These are phyloP conservation scores for Heliocidaris erythrogramma DNA, from an alignment of 35 echinoderm and acorn worm species.

Conservation along the genomic window DNA sequence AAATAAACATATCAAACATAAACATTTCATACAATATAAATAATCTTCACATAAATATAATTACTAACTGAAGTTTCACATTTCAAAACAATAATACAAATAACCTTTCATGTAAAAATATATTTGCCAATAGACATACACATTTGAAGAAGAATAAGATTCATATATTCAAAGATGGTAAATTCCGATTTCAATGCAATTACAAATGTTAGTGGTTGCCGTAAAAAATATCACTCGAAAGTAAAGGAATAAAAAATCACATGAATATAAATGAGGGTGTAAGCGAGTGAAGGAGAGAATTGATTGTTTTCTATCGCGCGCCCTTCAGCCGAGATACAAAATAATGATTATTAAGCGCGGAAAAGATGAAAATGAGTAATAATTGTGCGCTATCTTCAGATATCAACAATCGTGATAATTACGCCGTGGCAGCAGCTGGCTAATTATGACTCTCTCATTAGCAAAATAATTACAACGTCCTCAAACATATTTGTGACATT, in stretches of 20 bases:
- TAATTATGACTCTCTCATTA: background rate
- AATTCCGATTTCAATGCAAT: background rate
- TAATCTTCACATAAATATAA: no score
- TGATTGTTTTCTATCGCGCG: background rate
- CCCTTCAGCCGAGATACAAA: background rate
- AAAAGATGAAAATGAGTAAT: background rate
- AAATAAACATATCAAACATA: no score
- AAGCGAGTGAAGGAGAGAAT: no score
- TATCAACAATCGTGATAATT: background rate
- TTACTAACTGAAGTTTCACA: no score
- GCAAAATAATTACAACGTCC: background rate
- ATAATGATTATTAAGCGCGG: background rate
- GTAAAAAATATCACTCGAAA: no score
- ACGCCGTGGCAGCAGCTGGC: background rate
- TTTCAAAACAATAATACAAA: no score
- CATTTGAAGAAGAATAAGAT: background rate
- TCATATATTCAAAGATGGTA: background rate
- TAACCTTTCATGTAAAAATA: no score
- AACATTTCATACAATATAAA: no score
- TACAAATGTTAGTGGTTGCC: no score
- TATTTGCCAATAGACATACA: no score
- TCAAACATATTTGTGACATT: background rate
- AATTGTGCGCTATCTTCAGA: background rate
- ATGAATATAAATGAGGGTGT: no score
- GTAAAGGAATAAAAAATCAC: no score